phyloP scores from a whole-genome alignment of 2,797 vertebrate genomes.

The Antrozous pallidus region DNA sequence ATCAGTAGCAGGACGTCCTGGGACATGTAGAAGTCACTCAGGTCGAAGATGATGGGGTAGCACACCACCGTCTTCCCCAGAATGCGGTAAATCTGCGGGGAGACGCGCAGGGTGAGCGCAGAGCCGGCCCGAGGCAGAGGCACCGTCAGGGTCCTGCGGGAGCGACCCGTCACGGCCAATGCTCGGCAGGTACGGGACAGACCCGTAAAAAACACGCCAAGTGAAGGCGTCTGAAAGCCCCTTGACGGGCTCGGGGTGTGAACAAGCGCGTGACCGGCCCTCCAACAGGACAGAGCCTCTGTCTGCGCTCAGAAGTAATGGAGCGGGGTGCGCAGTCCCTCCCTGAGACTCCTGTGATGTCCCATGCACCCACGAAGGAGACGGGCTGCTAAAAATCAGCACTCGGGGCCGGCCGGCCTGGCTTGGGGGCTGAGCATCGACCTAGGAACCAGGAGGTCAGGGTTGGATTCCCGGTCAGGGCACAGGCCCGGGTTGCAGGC shows the following conservation, averaged over 20 bases:
- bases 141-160: neutral
- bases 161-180: neutral
- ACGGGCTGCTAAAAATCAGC: conserved; percentile 3
- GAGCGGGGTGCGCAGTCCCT: neutral
- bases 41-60: conserved; percentile 98
- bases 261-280: neutral
- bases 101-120: neutral
- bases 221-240: neutral
- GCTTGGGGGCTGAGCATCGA: too few relatives aligned
- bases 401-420: neutral
- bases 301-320: neutral
- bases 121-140: neutral
- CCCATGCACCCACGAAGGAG: neutral
- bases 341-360: neutral
- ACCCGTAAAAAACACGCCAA: neutral
- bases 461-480: too few relatives aligned
- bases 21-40: conserved; percentile 99
- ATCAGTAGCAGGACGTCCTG: conserved; percentile 99
- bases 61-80: conserved; percentile 98
- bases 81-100: conserved; percentile 94
- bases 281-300: neutral
- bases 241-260: neutral
- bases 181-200: neutral
- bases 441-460: too few relatives aligned
- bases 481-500: too few relatives aligned